phyloP scores from a whole-genome alignment of 2,888 invertebrate genomes.

The Pecten maximus region DNA sequence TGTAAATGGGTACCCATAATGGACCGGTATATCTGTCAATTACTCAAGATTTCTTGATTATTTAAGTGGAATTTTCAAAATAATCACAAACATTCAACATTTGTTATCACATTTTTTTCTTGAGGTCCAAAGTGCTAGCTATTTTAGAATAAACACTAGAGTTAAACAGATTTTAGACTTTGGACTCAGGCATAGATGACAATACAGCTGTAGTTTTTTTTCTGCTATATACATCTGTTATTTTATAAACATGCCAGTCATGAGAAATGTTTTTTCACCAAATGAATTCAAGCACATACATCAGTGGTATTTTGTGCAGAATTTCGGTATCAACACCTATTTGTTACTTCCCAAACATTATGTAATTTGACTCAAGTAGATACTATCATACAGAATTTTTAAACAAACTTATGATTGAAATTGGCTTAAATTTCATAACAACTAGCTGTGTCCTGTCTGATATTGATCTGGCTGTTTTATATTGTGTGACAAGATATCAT shows the following conservation, averaged over 20 bases:
- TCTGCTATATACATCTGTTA: background rate
- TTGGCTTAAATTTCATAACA: slow-evolving; percentile 13
- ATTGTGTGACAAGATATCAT: background rate
- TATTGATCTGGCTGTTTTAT: background rate
- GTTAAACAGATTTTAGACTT: too few species aligned
- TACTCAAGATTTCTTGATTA: too few species aligned
- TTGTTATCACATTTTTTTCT: too few species aligned
- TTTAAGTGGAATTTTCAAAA: too few species aligned
- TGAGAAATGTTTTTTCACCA: background rate
- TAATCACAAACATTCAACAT: too few species aligned
- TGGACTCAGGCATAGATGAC: too few species aligned
- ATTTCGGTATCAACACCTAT: background rate
- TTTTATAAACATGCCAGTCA: background rate
- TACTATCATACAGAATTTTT: background rate
- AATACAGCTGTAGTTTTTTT: too few species aligned
- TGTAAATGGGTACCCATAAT: too few species aligned
- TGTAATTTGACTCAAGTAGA: background rate
- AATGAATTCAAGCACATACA: background rate
- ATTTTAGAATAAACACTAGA: too few species aligned
- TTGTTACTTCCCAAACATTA: background rate
- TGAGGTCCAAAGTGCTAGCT: too few species aligned
- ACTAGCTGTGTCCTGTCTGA: background rate
- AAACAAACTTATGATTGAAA: background rate
- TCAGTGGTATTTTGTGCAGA: background rate
- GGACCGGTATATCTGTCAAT: too few species aligned